phyloP scores from a whole-genome alignment of 2,113 vertebrate genomes.

The Himantopus leucocephalus region DNA sequence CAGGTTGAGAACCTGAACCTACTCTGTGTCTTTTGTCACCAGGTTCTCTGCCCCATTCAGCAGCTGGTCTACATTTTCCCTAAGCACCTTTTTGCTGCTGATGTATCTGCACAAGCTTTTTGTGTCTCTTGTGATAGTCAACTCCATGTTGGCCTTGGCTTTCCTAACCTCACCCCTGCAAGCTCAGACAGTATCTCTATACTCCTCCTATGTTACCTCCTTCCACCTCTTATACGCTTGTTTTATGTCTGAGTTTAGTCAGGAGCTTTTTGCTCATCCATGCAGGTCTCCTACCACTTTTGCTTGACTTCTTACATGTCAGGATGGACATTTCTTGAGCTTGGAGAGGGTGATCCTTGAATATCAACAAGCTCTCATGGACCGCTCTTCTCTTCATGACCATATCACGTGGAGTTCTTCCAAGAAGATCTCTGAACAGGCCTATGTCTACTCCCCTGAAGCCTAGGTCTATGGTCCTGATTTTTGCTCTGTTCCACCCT shows the following conservation, averaged over 20 bases:
- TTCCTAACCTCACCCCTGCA: not conserved
- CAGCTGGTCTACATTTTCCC: not conserved
- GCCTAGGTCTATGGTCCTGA: fast-evolving
- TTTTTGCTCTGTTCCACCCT: not conserved
- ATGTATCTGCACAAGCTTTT: not conserved
- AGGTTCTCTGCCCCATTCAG: not conserved
- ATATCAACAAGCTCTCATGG: not conserved
- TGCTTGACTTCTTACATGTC: not conserved
- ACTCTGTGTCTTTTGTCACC: not conserved
- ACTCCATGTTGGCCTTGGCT: not conserved
- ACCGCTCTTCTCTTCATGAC: not conserved
- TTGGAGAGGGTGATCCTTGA: not conserved
- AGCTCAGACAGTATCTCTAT: not conserved
- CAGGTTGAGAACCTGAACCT: not conserved
- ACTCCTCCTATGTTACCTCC: not conserved
- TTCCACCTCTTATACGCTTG: not conserved
- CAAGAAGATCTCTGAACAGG: not conserved
- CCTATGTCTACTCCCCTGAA: not conserved
- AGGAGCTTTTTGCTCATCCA: not conserved
- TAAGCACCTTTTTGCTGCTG: not conserved
- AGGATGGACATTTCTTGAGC: not conserved
- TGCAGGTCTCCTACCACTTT: not conserved
- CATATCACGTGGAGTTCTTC: not conserved
- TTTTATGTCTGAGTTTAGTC: not conserved
- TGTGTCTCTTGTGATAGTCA: not conserved